Evolutionary conservation across 2,888 invertebrate genomes (phyloP), one percentile per base, ranked within the genome.

Genomic region (Empis livida): DNA sequence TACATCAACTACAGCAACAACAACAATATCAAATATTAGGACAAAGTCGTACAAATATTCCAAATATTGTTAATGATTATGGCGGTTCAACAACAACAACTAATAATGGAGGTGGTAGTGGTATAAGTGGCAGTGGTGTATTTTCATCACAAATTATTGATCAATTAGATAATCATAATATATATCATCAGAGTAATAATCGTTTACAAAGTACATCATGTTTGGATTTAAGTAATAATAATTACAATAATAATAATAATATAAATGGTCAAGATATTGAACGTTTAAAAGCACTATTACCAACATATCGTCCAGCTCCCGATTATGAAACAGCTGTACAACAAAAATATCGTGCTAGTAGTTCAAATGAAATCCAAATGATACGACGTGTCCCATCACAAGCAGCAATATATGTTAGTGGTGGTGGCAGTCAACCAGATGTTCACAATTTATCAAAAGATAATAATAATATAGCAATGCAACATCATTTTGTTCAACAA

Each of bases 241-340:
- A 64, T 46, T 52, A 51, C 14, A 20, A 20, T 20, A 20, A 20
- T 20, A 20, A 20, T 20, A 20, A 20, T 5, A 20, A 20, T 20
- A 20, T 20, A 20, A 59, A 59, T 16, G 59, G 59, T 47, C 59
- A 62, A 41, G 68, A 69, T 47, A 59, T 66, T 2, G 68, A 79
- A 52, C 74, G 73, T 58, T 69, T 72, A 56, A 80, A 87, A 58
- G 82, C 84, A 14, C 73, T 89, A 53, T 66, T 89, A n/a, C 89
- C 90, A 0, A 81, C 83, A 0, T 90, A 90, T 65, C 77, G 94
- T 3, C 88, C 88, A 1, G 91, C 93, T 2, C 95, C 96, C 0
- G 94, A 94, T 70, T 96, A 96, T 67, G 93, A 94, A 63, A 90
- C 91, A 0, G 93, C 94, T 13, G 77, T 95, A 51, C 20, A 20